Conservation (phyloP, 2,888 invertebrate species). For the Nebria brevicollis region DNA sequence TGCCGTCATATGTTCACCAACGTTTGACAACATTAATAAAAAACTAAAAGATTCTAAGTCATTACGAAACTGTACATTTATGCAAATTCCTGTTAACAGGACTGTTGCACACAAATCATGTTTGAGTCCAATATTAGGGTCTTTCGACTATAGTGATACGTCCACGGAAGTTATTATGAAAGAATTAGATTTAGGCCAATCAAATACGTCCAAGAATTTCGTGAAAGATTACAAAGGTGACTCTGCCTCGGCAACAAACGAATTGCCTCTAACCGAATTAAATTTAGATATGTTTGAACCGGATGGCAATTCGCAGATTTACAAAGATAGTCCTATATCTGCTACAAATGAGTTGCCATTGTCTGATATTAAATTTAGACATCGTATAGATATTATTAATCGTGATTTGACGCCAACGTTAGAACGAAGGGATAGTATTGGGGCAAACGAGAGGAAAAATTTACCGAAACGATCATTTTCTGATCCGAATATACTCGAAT, state of each 20-base stretch:
- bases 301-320: slow-evolving; percentile 46
- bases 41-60: slow-evolving; percentile 21
- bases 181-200: slow-evolving; percentile 21
- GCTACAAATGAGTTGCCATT: slow-evolving; percentile 59
- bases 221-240: slow-evolving; percentile 52
- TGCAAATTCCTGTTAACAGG: slow-evolving; percentile 32
- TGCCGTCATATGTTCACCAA: slow-evolving; percentile 37
- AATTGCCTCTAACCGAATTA: slow-evolving; percentile 71
- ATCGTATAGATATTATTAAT: slow-evolving; percentile 12
- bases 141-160: slow-evolving; percentile 55
- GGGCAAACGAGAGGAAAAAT: slow-evolving; percentile 26
- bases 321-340: slow-evolving; percentile 47
- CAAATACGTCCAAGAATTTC: slow-evolving; percentile 14
- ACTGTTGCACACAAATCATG: slow-evolving; percentile 32
- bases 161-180: slow-evolving; percentile 25
- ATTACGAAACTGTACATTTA: slow-evolving; percentile 28
- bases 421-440: slow-evolving; percentile 48
- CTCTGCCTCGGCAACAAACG: slow-evolving; percentile 73
- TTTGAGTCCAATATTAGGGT: slow-evolving; percentile 59
- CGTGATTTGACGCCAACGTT: slow-evolving; percentile 50
- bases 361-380: slow-evolving; percentile 56
- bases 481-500: slow-evolving; percentile 61
- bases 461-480: slow-evolving; percentile 57
- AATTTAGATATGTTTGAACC: slow-evolving; percentile 59
- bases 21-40: slow-evolving; percentile 34